Evolutionary conservation across 2,113 vertebrate species (phyloP).

Genomic region (Bos indicus): DNA sequence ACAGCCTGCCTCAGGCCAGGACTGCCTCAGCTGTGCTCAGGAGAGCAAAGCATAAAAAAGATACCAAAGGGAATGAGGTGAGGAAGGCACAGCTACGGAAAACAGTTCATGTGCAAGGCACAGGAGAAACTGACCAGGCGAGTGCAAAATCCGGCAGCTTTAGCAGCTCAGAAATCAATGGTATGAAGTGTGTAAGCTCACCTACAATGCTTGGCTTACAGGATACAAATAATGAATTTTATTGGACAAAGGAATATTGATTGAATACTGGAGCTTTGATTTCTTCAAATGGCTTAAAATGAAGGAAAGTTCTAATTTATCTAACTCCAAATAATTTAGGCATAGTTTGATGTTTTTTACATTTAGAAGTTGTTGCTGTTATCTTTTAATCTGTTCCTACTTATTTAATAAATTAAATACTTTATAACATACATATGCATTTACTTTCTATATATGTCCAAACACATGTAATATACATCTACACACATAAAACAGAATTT

Average conservation of each 20-base stretch:
- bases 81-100: background rate
- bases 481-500: background rate
- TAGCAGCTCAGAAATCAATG: background rate
- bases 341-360: background rate
- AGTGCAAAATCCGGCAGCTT: background rate
- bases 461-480: background rate
- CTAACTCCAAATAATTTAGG: background rate
- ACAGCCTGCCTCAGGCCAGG: background rate
- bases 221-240: background rate
- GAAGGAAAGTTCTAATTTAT: background rate
- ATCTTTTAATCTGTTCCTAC: background rate
- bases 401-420: background rate
- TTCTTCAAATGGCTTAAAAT: slow-evolving; percentile 1
- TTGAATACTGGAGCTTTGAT: background rate
- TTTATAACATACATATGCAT: background rate
- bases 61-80: background rate
- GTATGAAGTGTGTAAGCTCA: background rate
- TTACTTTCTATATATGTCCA: background rate
- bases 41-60: background rate
- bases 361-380: background rate
- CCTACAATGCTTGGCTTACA: background rate
- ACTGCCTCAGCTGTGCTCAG: background rate
- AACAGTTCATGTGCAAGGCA: background rate
- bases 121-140: background rate
- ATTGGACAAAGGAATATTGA: background rate